These are phyloP conservation scores for Chalcosyrphus nemorum DNA, from an alignment of 2,888 invertebrate species.

Conservation along the genomic window DNA sequence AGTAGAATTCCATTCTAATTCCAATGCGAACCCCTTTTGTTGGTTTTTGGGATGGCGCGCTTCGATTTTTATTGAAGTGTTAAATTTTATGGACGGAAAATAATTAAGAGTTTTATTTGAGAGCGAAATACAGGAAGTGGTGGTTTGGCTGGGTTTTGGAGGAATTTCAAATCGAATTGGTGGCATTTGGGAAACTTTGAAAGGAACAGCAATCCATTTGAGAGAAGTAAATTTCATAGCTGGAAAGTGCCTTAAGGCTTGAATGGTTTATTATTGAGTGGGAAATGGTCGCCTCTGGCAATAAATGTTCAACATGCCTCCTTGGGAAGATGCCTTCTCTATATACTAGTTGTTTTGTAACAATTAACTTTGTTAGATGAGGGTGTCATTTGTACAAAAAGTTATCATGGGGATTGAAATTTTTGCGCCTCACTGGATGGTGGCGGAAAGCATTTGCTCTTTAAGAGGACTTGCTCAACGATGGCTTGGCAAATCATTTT, in stretches of 20 bases:
- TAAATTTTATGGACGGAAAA: constrained; percentile 73
- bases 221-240: constrained; percentile 25
- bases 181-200: constrained; percentile 51
- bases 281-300: constrained; percentile 50
- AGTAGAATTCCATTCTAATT: too few species aligned
- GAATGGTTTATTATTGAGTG: constrained; percentile 70
- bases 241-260: constrained; percentile 41
- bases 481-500: too few species aligned
- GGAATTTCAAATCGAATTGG: constrained; percentile 47
- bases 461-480: too few species aligned
- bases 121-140: constrained; percentile 53
- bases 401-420: background rate
- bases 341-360: constrained; percentile 71
- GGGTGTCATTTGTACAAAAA: background rate
- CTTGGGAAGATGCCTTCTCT: constrained; percentile 65
- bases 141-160: background rate
- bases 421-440: background rate
- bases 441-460: background rate
- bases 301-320: constrained; percentile 67
- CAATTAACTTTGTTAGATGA: constrained; percentile 50
- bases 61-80: constrained; percentile 72
- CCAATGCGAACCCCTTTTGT: constrained; percentile 52
- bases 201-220: too few species aligned
- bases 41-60: constrained; percentile 32
- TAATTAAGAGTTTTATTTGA: constrained; percentile 72